Conservation (phyloP, 2,797 vertebrate genomes). For the Telmatherina bonti region DNA sequence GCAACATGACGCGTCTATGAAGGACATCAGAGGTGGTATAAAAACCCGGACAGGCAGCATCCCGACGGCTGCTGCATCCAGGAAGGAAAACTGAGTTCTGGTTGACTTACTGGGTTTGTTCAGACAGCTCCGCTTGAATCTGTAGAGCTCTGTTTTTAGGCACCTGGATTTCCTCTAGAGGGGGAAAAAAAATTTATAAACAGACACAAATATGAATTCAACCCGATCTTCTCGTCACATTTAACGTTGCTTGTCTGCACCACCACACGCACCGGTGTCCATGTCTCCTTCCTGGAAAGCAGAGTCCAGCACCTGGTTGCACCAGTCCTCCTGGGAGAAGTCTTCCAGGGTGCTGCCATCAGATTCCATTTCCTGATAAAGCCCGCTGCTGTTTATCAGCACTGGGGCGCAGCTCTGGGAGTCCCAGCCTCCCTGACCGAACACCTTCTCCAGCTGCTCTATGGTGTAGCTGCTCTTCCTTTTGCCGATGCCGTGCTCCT, state of each 20-base stretch:
- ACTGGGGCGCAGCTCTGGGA: conserved; percentile 97
- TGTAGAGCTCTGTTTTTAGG: conserved; percentile 91
- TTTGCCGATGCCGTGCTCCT: conserved; percentile 97
- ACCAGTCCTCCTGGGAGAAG: conserved; percentile 98
- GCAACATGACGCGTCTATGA: neutral
- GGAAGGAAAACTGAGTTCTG: neutral
- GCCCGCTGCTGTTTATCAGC: conserved; percentile 97
- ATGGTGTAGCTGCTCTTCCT: conserved; percentile 99
- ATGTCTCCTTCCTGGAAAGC: conserved; percentile 94
- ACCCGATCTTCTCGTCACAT: neutral
- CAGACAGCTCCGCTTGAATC: conserved; percentile 89
- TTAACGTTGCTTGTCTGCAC: neutral
- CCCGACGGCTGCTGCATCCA: neutral
- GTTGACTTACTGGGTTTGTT: conserved; percentile 93
- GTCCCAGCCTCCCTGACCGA: conserved; percentile 98
- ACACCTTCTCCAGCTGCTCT: conserved; percentile 99
- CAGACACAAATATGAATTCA: conserved; percentile 2
- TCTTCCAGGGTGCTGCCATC: conserved; percentile 98
- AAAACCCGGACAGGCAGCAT: neutral
- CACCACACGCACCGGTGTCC: conserved; percentile 88
- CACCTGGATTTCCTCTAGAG: conserved; percentile 91
- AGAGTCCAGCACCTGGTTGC: conserved; percentile 93
- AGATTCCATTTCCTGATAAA: conserved; percentile 99
- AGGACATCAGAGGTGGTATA: neutral
- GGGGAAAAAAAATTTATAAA: conserved; percentile 43